Conservation (phyloP, 2,888 invertebrate species). For the Heliconius charithonia region DNA sequence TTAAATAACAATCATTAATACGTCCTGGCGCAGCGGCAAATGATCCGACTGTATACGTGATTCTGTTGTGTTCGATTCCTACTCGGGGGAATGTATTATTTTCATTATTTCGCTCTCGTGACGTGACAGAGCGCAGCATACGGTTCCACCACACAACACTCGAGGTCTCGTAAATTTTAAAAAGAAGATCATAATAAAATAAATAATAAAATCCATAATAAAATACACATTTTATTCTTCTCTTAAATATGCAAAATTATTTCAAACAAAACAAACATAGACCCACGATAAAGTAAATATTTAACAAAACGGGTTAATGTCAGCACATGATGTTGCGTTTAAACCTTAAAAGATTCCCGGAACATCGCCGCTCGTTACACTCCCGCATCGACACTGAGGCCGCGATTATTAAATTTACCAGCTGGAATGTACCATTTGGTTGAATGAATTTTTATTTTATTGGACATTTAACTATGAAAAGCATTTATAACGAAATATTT, state of each 20-base stretch:
- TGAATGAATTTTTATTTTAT: constrained; percentile 41
- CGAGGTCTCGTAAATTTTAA: too few species aligned
- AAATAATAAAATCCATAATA: too few species aligned
- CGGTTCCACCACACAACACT: too few species aligned
- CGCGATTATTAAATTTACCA: constrained; percentile 43
- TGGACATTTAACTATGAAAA: constrained; percentile 17
- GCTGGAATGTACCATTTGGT: constrained; percentile 23
- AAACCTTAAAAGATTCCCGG: constrained; percentile 31
- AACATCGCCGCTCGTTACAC: constrained; percentile 21
- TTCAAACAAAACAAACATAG: not conserved
- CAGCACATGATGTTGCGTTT: constrained; percentile 18
- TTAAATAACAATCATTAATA: too few species aligned
- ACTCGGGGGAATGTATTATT: not conserved
- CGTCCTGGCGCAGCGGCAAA: not conserved
- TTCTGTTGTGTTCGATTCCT: not conserved
- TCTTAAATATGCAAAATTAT: not conserved
- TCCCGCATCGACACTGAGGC: constrained; percentile 20
- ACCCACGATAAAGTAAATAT: constrained; percentile 3
- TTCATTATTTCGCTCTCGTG: not conserved
- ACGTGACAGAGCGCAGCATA: too few species aligned
- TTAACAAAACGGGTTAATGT: not conserved
- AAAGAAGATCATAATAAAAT: too few species aligned
- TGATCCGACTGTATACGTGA: not conserved
- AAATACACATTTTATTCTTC: not conserved
- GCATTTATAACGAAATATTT: not conserved